Conservation (phyloP, 2,797 vertebrate genomes). For the Streptopelia turtur region DNA sequence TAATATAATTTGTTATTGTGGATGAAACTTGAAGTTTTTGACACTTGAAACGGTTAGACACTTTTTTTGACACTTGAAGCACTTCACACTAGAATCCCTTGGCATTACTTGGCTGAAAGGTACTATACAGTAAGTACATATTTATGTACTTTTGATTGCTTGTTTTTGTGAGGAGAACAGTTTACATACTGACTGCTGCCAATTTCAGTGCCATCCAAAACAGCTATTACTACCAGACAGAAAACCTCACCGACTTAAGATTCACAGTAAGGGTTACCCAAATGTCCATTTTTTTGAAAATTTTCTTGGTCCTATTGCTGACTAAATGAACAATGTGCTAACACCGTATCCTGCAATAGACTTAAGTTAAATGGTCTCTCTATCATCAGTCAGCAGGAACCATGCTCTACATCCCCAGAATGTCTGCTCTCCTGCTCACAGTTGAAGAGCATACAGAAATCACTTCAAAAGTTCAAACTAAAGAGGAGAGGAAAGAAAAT, state of each 20-base stretch:
- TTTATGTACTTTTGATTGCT: background rate
- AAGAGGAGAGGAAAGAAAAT: background rate
- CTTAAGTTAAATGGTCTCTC: background rate
- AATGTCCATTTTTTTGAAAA: background rate
- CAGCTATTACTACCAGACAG: background rate
- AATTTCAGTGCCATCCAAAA: background rate
- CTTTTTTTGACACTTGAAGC: background rate
- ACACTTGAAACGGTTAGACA: background rate
- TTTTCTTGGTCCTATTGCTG: background rate
- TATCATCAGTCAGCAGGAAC: background rate
- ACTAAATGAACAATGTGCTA: background rate
- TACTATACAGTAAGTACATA: background rate
- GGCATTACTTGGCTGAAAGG: background rate
- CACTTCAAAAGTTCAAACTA: background rate
- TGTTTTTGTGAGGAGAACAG: background rate
- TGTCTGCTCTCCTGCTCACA: background rate
- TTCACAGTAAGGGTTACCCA: background rate
- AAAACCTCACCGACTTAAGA: background rate
- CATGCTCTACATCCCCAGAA: background rate
- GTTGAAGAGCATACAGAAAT: background rate
- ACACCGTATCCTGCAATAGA: rapidly evolving
- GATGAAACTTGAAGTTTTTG: background rate
- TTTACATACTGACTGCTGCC: background rate
- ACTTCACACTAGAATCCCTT: background rate
- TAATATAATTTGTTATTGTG: background rate